Evolutionary conservation across 2,888 invertebrate genomes (phyloP), one percentile per base, ranked within the genome.

Genomic region (Agriopis marginaria): DNA sequence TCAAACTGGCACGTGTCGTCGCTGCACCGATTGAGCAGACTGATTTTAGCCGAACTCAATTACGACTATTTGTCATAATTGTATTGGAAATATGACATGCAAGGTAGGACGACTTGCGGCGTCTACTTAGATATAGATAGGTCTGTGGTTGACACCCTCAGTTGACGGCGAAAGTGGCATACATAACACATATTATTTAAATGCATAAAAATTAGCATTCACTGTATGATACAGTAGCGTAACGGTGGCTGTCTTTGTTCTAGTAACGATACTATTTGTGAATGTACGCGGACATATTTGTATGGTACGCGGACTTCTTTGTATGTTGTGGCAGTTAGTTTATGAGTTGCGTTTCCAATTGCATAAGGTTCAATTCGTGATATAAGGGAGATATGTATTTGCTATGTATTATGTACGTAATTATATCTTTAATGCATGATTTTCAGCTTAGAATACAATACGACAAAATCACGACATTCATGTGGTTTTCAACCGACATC

Each of bases 161-260:
- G 39, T 47, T 42, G 53, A 32, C 12, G 69, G 79, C 72, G 81
- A 83, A 83, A 83, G 83, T 79, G 75, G 73, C 76, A 80, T 77
- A 62, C 61, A 51, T 50, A 62, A 42, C 42, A 51, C 50, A 40
- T 17, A 61, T 50, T 62, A 79, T 76, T 75, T 77, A 72, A 77
- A 76, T 77, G 68, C 74, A 62, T 67, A 71, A 51, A 74, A 79
- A 84, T 84, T 82, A 82, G 79, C 79, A 83, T 84, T 83, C 81
- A 68, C 63, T 66, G 72, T 77, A 80, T 75, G 76, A 74, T 78
- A 77, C 78, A 71, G 77, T 75, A 79, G 76, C 79, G 79, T 83
- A 83, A 84, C 84, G 80, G 82, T 80, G 6, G 45, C 58, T 45
- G 58, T n/a, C 69, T 78, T 79, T 77, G 77, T 81, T 76, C 75